phyloP scores from a whole-genome alignment of 2,888 invertebrate genomes.

The Hydrotaea diabolus region DNA sequence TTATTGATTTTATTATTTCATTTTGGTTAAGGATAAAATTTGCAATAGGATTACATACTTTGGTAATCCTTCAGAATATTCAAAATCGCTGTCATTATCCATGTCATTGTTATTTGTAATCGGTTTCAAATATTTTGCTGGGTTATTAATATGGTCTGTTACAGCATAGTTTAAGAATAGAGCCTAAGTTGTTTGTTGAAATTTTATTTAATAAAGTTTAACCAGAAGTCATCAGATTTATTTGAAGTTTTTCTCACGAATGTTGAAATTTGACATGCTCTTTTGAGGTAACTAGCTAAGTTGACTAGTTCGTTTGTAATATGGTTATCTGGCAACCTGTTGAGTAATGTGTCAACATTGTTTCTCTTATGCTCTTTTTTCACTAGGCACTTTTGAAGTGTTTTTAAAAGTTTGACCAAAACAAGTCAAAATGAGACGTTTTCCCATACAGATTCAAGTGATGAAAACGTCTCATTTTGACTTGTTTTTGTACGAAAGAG shows the following conservation, averaged over 20 bases:
- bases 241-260: not conserved
- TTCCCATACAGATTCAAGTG: too few relatives aligned
- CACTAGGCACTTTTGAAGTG: too few relatives aligned
- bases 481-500: too few relatives aligned
- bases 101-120: not conserved
- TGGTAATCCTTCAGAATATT: not conserved
- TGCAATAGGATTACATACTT: slow-evolving; percentile 27
- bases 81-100: not conserved
- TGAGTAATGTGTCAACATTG: too few relatives aligned
- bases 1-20: not conserved
- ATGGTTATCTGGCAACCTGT: too few relatives aligned
- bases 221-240: slow-evolving; percentile 11
- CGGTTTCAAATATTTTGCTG: not conserved
- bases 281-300: too few relatives aligned
- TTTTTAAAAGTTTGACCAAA: too few relatives aligned
- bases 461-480: too few relatives aligned
- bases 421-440: too few relatives aligned
- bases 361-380: too few relatives aligned
- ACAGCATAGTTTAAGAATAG: slow-evolving; percentile 26
- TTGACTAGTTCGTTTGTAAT: too few relatives aligned
- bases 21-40: not conserved
- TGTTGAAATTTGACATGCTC: too few relatives aligned
- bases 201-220: slow-evolving; percentile 53
- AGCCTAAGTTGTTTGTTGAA: slow-evolving; percentile 60
- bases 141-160: slow-evolving; percentile 10